Evolutionary conservation across 1,140 invertebrate genomes (phyloP), one percentile per base, ranked within the genome.

Genomic region (Leptopilina boulardi): DNA sequence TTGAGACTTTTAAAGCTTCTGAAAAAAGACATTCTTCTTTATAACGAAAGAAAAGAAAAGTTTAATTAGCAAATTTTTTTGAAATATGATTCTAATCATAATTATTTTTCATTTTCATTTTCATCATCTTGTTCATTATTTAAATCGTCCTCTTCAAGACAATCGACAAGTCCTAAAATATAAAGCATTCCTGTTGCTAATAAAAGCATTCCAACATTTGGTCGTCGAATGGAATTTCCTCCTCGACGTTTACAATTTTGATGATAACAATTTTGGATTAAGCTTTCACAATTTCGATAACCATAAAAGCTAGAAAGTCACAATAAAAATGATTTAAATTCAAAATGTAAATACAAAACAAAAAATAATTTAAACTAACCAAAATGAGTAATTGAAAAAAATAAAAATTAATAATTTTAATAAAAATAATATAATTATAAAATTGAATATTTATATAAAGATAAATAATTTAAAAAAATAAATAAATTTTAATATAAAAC

Each of bases 151-250:
- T 66, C 59, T 15, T 66, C 59, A n/a, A 30, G 15, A 15, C 59
- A 66, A 26, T 66, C 59, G 21, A 66, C 6, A 30, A 30, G 26
- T 34, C 23, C 59, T n/a, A 66, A 66, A 66, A 66, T 66, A n/a
- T 66, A 66, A 30, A 66, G 21, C 26, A 30, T 30, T 66, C 23
- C 23, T 30, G 59, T 30, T 66, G 59, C 26, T 30, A 66, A 34
- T 66, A 66, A 66, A 30, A 66, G 59, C n/a, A 66, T 26, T 30
- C 59, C 59, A 30, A 66, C 26, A 30, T 66, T 66, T n/a, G 59
- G 59, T 30, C 59, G 23, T 30, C 59, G 59, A 51, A 51, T 51
- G 47, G 47, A 8, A n/a, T 6, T 3, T 66, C 26, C 26, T 4
- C n/a, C 13, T 13, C 23, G 26, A 66, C 23, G 15, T 23, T 30